Base-by-base conservation (phyloP, 2,113 vertebrate species). In the Tretioscincus oriximinensis region DNA sequence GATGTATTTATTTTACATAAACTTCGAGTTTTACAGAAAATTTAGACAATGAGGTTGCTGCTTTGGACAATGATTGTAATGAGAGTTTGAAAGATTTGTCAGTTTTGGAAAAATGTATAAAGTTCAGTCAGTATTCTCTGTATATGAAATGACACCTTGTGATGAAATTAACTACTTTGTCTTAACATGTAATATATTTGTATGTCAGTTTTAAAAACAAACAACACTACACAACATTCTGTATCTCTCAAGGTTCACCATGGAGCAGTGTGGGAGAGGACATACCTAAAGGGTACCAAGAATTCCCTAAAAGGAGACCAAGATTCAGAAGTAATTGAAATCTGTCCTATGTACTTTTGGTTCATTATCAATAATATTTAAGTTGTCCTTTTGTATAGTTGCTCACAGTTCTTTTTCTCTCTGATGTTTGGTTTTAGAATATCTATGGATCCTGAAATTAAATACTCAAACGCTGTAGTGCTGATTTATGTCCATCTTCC, bases 291-390 rank as follows among this genome's bases (percentile, higher is more conserved):
- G 91, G 91, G 82, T 92, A 90, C 82, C 86, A 92, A 92, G 93
- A 93, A 84, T 90, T 88, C 85, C 89, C 91, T 91, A 84, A 91
- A 89, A 90, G 92, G 90, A 92, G 90, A 85, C 89, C 88, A 88
- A 92, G 92, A 90, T 93, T 91, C 90, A 89, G 93, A 93, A 94
- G 93, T 93, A 92, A 91, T 87, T 90, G 89, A 91, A 88, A 91
- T 91, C 84, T 89, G 85, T 90, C 78, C 90, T 86, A 64, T 90
- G 86, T 87, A 85, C 81, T 88, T 87, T 81, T 85, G 78, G 76
- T 84, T 87, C 81, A 85, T 90, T 86, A 86, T 88, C 83, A 91
- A 78, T 84, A 88, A 81, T 78, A 80, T 24, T 81, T 77, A 82
- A 88, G 82, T 87, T 63, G 86, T 85, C 85, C 84, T 91, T 84